Conservation (phyloP, 1,140 invertebrate species). For the Cepaea nemoralis region DNA sequence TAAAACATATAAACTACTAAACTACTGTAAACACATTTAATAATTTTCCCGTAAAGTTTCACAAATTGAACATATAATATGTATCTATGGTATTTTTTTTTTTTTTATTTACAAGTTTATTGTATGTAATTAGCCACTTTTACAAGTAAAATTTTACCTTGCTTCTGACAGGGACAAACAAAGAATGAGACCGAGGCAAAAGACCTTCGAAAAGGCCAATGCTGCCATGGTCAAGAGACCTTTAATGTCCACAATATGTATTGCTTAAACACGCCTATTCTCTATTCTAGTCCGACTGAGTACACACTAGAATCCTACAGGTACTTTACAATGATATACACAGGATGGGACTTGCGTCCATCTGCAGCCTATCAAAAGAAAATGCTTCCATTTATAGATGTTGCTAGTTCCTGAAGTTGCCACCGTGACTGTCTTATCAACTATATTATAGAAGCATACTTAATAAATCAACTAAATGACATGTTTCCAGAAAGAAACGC, state of each 20-base stretch:
- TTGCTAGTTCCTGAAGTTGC: not conserved
- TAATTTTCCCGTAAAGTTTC: not conserved
- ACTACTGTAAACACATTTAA: too few species aligned
- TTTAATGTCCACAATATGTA: not conserved
- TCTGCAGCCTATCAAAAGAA: not conserved
- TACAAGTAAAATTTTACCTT: not conserved
- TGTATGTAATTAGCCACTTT: not conserved
- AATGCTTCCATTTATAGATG: not conserved
- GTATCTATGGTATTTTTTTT: not conserved
- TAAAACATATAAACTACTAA: too few species aligned
- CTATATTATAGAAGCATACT: not conserved
- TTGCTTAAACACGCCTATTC: not conserved
- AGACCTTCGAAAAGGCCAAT: conserved; percentile 13
- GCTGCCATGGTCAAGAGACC: not conserved
- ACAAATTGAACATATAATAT: not conserved
- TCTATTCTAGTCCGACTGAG: not conserved
- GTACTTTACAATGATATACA: not conserved
- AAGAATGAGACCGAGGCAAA: conserved; percentile 9
- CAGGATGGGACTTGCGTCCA: not conserved
- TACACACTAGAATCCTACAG: not conserved
- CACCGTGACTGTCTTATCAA: not conserved
- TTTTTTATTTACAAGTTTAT: not conserved
- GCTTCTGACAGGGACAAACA: conserved; percentile 1
- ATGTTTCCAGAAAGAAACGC: too few species aligned
- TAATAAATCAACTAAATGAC: not conserved